Conservation (phyloP, 2,113 vertebrate genomes). For the Nothocercus julius region DNA sequence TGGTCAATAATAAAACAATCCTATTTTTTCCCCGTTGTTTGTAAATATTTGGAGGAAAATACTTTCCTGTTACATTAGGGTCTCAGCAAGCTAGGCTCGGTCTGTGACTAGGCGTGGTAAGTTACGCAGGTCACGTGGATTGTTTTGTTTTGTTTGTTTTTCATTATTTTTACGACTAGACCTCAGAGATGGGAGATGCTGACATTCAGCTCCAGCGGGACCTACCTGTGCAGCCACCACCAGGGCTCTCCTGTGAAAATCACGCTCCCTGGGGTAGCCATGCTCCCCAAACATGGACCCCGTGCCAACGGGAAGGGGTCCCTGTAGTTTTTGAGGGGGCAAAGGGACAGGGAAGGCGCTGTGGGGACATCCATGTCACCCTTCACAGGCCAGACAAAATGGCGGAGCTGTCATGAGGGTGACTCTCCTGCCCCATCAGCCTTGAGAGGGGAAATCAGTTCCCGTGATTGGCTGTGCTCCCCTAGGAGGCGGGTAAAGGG, state of each 20-base stretch:
- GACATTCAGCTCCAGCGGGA: no score
- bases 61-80: not conserved
- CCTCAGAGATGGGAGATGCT: not conserved
- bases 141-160: not conserved
- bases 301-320: no score
- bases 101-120: not conserved
- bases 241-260: not conserved
- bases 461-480: not conserved
- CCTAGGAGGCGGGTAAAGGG: not conserved
- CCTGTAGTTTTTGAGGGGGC: accelerated
- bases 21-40: accelerated
- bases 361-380: accelerated
- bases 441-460: not conserved
- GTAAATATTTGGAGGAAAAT: not conserved
- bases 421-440: not conserved
- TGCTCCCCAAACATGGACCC: no score
- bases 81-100: not conserved
- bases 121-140: accelerated
- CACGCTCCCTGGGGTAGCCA: no score
- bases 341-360: accelerated
- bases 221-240: not conserved
- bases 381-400: not conserved
- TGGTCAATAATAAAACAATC: not conserved
- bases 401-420: accelerated
- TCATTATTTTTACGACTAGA: not conserved